Evolutionary conservation across 2,888 invertebrate species (phyloP).

Genomic region (Malachius bipustulatus): DNA sequence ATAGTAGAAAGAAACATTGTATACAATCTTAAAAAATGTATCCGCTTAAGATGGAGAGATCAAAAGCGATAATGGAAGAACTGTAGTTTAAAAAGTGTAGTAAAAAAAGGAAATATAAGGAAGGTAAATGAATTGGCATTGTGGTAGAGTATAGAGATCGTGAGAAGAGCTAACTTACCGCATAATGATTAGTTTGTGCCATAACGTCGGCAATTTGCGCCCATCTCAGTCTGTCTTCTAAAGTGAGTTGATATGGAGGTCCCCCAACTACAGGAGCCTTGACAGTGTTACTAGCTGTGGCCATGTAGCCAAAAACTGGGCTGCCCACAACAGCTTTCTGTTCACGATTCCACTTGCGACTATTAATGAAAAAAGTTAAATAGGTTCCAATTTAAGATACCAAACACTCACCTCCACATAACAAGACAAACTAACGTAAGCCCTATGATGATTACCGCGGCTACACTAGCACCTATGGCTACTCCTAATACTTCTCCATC

Average conservation of each 20-base stretch:
- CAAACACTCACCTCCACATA: constrained; percentile 69
- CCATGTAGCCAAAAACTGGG: constrained; percentile 81
- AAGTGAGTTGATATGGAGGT: constrained; percentile 64
- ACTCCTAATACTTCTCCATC: constrained; percentile 88
- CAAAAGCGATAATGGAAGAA: too few species aligned
- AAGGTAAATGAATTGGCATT: too few species aligned
- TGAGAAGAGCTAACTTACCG: too few species aligned
- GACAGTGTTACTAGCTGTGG: constrained; percentile 52
- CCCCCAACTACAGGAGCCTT: constrained; percentile 63
- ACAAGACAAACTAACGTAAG: constrained; percentile 75
- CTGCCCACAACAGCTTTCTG: constrained; percentile 72
- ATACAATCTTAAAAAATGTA: too few species aligned
- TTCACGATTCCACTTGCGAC: constrained; percentile 81
- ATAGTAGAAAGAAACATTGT: too few species aligned
- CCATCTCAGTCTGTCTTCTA: constrained; percentile 76
- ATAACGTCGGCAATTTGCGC: constrained; percentile 83
- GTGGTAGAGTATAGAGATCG: too few species aligned
- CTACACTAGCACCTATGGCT: constrained; percentile 80
- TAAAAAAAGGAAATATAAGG: too few species aligned
- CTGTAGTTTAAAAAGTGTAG: too few species aligned
- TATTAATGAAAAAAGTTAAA: constrained; percentile 34
- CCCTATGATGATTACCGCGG: constrained; percentile 79
- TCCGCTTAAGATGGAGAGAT: too few species aligned
- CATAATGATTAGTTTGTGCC: constrained; percentile 76
- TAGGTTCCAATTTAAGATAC: constrained; percentile 1